A percentile compares a stretch with the other conserved stretches of the same genome.
Conservation (phyloP, 2,888 invertebrate genomes). For the Tyria jacobaeae region DNA sequence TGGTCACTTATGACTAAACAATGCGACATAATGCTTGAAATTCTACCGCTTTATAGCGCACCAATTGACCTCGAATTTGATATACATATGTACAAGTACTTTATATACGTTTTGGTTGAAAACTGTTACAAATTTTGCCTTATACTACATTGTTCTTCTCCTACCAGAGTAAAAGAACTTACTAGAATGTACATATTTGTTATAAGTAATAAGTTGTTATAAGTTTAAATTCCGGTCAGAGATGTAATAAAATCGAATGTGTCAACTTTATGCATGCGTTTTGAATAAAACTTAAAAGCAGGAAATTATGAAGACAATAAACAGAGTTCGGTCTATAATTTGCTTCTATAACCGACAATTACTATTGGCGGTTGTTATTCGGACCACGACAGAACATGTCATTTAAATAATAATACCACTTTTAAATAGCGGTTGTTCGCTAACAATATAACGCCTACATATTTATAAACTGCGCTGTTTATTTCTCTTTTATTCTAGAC, state of each 20-base stretch:
- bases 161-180: no score
- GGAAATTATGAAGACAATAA: neutral
- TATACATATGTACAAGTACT: slow-evolving; percentile 19
- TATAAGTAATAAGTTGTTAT: neutral
- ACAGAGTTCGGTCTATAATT: neutral
- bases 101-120: slow-evolving; percentile 27
- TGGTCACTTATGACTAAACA: slow-evolving; percentile 56
- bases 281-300: neutral
- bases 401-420: neutral
- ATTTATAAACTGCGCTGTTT: neutral
- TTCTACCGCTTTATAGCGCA: slow-evolving; percentile 40
- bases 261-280: neutral
- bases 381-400: neutral
- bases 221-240: no score
- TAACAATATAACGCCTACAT: neutral
- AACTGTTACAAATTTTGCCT: neutral
- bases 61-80: slow-evolving; percentile 46
- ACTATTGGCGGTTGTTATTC: neutral
- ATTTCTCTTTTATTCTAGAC: neutral
- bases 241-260: no score
- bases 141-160: neutral
- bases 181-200: no score
- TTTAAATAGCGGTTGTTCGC: neutral
- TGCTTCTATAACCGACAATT: neutral
- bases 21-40: slow-evolving; percentile 50